Evolutionary conservation across 2,797 vertebrate genomes (phyloP), one percentile per base, ranked within the genome.

Genomic region (Sebastes hubbsi): DNA sequence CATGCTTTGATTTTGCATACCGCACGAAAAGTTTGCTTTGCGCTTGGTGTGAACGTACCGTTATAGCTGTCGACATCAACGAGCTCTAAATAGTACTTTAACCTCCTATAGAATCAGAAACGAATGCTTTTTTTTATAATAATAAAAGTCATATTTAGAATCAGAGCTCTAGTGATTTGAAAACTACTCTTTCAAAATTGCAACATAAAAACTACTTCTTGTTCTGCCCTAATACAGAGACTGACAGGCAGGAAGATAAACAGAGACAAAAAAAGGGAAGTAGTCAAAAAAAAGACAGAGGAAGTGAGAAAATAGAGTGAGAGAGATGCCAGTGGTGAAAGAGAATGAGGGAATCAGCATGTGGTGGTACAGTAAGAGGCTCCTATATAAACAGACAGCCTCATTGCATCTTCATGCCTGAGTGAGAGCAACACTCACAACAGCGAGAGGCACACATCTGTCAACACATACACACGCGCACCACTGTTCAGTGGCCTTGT

Each of bases 311-410:
- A 79, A 78, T 14, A 52, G 22, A 67, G 54, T 14, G 56, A 36
- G 32, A 72, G 52, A 80, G 75, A 55, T 78, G 75, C 70, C 71
- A 46, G 67, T 77, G 69, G 61, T 84, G 74, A 84, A 71, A 64
- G 70, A 87, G 59, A 82, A 63, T 42, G 52, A 65, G 62, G 64
- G 67, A 81, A 68, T 78, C 16, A 78, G 59, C 77, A 90, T 87
- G 82, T 73, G 86, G 68, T 36, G 73, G 69, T 61, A 72, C 58
- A 61, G 36, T 82, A 73, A 83, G 74, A 83, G 76, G 77, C 75
- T 88, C 76, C 85, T 78, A 55, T 79, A 87, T 89, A 92, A 92
- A 93, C 90, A 93, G 77, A 89, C 86, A 81, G 85, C 76, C 88
- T 87, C 89, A 88, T 75, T 90, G 83, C 83, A 91, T 92, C 90